A percentile compares a stretch with the other conserved stretches of the same genome.
phyloP scores from a whole-genome alignment of 1,140 invertebrate genomes.

The Leucophenga varia region DNA sequence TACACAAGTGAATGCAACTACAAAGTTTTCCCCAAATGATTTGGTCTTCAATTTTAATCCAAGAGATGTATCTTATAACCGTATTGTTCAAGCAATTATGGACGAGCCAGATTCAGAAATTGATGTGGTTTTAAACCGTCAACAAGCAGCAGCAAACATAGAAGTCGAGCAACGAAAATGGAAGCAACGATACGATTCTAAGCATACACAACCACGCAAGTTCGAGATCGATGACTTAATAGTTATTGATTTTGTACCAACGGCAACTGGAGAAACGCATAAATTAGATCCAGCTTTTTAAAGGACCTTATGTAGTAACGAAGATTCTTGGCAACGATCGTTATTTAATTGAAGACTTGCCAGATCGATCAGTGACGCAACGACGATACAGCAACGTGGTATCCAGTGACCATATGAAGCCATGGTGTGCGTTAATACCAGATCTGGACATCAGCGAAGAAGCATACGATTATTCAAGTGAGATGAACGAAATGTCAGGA shows the following conservation, averaged over 20 bases:
- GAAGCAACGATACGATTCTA: too few species aligned
- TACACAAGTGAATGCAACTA: too few species aligned
- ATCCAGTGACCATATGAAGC: constrained; percentile 18
- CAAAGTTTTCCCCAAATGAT: constrained; percentile 8
- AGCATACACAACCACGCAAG: too few species aligned
- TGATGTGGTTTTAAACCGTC: too few species aligned
- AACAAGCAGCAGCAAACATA: constrained; percentile 3
- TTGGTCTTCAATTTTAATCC: constrained; percentile 1
- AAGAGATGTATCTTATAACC: constrained; percentile 2
- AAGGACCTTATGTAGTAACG: constrained; percentile 5
- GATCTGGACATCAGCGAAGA: constrained; percentile 5
- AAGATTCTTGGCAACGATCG: constrained; percentile 14
- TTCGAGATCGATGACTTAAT: too few species aligned
- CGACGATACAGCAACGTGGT: constrained; percentile 2
- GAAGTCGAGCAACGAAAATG: constrained; percentile 1
- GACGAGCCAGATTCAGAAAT: too few species aligned
- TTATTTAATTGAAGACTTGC: constrained; percentile 22
- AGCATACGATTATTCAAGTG: not conserved
- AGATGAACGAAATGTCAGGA: constrained; percentile 8
- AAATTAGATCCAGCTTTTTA: constrained; percentile 7
- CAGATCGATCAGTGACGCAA: constrained; percentile 6
- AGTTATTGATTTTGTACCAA: constrained; percentile 1
- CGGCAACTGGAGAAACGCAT: not conserved
- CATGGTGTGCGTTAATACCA: constrained; percentile 11
- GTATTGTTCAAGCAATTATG: too few species aligned